Conservation (phyloP, 2,797 vertebrate species). For the Bradypodion pumilum region DNA sequence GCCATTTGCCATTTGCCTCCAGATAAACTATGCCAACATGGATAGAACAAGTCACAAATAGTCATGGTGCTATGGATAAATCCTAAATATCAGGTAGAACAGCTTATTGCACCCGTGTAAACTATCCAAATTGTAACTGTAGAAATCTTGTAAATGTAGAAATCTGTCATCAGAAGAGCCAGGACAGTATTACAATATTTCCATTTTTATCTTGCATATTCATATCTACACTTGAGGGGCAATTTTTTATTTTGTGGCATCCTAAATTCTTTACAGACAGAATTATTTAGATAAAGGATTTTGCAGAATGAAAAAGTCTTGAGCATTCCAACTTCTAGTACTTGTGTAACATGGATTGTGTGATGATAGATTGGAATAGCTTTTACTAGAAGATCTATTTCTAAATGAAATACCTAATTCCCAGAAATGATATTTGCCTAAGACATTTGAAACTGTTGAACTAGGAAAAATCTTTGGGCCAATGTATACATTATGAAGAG, state of each 20-base stretch:
- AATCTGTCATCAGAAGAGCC: background rate
- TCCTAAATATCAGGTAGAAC: slow-evolving; percentile 5
- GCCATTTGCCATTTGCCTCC: background rate
- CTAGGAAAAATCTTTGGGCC: background rate
- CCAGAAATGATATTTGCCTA: background rate
- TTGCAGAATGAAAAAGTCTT: slow-evolving; percentile 7
- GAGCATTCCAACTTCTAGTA: background rate
- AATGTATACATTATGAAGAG: background rate
- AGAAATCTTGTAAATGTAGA: background rate
- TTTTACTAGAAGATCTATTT: slow-evolving; percentile 22
- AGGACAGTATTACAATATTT: slow-evolving; percentile 27
- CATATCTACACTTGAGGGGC: slow-evolving; percentile 31
- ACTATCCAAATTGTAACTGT: background rate
- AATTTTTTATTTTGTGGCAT: slow-evolving; percentile 49
- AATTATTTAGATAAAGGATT: slow-evolving; percentile 43
- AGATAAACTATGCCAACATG: background rate
- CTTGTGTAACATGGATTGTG: background rate
- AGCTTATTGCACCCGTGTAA: background rate
- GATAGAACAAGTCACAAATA: background rate
- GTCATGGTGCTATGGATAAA: background rate
- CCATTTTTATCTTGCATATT: slow-evolving; percentile 18
- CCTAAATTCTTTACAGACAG: slow-evolving; percentile 31
- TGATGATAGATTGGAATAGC: background rate
- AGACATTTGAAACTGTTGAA: slow-evolving; percentile 9
- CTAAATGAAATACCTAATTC: slow-evolving; percentile 15